These are phyloP conservation scores for Erithacus rubecula DNA, from an alignment of 2,797 vertebrate species.

Conservation along the genomic window DNA sequence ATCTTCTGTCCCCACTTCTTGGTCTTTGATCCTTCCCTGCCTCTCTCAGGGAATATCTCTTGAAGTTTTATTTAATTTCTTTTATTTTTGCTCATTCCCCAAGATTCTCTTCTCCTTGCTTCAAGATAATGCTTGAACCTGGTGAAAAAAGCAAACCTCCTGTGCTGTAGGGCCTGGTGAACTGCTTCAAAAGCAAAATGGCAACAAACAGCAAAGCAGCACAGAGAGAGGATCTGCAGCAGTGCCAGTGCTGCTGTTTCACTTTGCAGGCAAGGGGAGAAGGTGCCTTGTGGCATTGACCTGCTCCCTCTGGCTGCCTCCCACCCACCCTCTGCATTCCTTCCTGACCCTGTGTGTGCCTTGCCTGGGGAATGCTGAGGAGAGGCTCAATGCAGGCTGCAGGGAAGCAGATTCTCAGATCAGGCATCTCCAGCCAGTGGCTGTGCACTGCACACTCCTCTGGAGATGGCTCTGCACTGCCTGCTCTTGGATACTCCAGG, in stretches of 20 bases:
- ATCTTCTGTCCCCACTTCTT: not conserved
- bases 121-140: not conserved
- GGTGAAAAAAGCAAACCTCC: not conserved
- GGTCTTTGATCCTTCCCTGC: not conserved
- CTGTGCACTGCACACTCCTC: not conserved
- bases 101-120: not conserved
- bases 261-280: not conserved
- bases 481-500: not conserved
- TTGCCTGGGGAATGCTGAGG: not conserved
- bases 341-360: not conserved
- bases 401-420: not conserved
- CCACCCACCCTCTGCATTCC: not conserved
- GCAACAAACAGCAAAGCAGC: not conserved
- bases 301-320: not conserved
- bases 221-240: not conserved
- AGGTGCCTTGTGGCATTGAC: not conserved
- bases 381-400: not conserved
- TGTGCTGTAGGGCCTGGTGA: not conserved
- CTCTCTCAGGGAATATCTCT: not conserved
- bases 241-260: not conserved
- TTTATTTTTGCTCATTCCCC: too few relatives aligned
- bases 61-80: not conserved
- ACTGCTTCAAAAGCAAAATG: not conserved
- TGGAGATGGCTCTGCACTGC: not conserved
- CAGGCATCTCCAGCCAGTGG: not conserved